Base-by-base conservation (phyloP, 2,888 invertebrate genomes). In the Helleia helle region DNA sequence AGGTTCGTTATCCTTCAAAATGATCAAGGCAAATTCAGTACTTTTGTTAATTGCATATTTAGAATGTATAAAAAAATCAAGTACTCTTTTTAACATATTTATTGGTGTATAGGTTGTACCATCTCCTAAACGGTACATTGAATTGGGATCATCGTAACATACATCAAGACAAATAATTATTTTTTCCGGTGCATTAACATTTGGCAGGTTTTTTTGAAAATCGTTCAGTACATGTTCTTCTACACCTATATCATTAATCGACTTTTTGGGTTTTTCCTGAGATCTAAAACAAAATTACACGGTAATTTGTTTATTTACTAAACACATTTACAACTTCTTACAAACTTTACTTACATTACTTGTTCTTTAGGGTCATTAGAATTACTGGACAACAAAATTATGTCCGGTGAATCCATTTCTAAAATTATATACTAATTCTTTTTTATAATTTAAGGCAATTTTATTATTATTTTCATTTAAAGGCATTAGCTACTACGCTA, bases 91-190 rank as follows among this genome's bases (percentile, higher is more conserved):
- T 42, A 91, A 69, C 88, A 91, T 89, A 46, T 83, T 83, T 5
- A 90, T 65, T 0, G 89, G 86, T 7, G 86, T 69, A 44, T 84
- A 87, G 18, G 79, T 86, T 2, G 86, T 81, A 1, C 87, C 88
- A 54, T 87, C 86, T 1, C 79, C 84, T 0, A 88, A 58, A 48
- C 69, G 62, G 48, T 67, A 91, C 2, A 85, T 61, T 0, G 88
- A 87, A 45, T 69, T 86, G 40, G 85, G 73, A 43, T 81, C 83
- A 54, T 90, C 89, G 51, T 81, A 77, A 36, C 87, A 87, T 7
- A 88, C 68, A 62, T 91, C 91, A 43, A 91, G 66, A 44, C 90
- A 88, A 39, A 91, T 68, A 14, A 91, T 72, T 26, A 91, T 89
- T 57, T 79, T 88, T 59, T 91, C 90, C 0, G 87, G 87, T 4